Conservation (phyloP, 2,113 vertebrate species). For the Glaucidium brasilianum region DNA sequence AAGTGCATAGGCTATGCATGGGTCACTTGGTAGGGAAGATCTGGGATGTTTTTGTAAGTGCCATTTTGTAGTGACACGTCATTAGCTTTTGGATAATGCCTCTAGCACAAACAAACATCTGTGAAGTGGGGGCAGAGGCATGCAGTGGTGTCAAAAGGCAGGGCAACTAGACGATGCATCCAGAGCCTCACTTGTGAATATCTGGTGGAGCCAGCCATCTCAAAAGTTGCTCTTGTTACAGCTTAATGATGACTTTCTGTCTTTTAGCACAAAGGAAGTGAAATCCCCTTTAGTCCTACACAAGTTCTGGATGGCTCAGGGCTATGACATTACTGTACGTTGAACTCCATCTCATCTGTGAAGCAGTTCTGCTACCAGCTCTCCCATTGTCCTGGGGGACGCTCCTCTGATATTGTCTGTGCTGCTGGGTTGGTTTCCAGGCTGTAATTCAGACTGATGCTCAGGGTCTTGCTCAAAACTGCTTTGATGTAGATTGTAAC, state of each 20-base stretch:
- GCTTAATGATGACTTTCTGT: not conserved
- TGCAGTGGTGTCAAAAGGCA: not conserved
- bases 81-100: not conserved
- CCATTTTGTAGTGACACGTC: not conserved
- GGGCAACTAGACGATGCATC: not conserved
- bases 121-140: not conserved
- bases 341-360: not conserved
- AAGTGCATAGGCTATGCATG: not conserved
- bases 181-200: not conserved
- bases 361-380: not conserved
- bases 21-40: not conserved
- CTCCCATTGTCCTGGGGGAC: not conserved
- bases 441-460: not conserved
- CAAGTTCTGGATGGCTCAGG: not conserved
- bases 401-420: not conserved
- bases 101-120: not conserved
- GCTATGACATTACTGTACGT: rapidly evolving
- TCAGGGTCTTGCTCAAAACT: not conserved
- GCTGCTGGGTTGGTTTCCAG: not conserved
- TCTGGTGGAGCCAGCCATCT: not conserved
- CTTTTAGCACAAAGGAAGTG: not conserved
- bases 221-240: not conserved
- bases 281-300: not conserved
- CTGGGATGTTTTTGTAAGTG: not conserved
- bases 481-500: not conserved